These are phyloP conservation scores for Pogonognathellus flavescens DNA, from an alignment of 1,140 invertebrate genomes.

Conservation along the genomic window DNA sequence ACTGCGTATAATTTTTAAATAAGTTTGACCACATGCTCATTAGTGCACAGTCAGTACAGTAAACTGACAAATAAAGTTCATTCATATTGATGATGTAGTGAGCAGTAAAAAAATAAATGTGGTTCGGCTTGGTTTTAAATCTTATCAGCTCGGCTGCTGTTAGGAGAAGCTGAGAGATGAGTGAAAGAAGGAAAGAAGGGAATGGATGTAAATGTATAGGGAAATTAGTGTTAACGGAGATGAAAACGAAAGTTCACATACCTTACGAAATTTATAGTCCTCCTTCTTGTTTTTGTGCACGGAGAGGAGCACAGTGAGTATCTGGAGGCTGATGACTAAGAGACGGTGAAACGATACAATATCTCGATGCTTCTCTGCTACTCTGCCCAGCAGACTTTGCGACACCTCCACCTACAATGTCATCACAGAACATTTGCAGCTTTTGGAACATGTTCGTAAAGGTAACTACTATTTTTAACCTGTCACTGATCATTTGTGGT, in stretches of 20 bases:
- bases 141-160: too few species aligned
- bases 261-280: slow-evolving; percentile 68
- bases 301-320: slow-evolving; percentile 68
- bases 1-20: too few species aligned
- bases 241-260: slow-evolving; percentile 47
- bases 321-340: slow-evolving; percentile 86
- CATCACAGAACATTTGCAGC: slow-evolving; percentile 20
- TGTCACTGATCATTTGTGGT: background rate
- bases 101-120: too few species aligned
- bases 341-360: slow-evolving; percentile 84
- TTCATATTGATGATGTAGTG: too few species aligned
- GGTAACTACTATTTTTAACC: slow-evolving; percentile 8
- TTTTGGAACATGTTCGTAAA: background rate
- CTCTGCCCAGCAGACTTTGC: slow-evolving; percentile 55
- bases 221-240: background rate
- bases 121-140: too few species aligned
- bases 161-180: too few species aligned
- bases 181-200: too few species aligned
- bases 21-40: too few species aligned
- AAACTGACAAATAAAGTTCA: too few species aligned
- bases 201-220: slow-evolving; percentile 2
- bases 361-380: slow-evolving; percentile 74
- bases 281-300: slow-evolving; percentile 66
- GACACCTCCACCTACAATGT: slow-evolving; percentile 57
- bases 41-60: too few species aligned